Conservation (phyloP, 1,140 invertebrate species). For the Thereuonema tuberculata region DNA sequence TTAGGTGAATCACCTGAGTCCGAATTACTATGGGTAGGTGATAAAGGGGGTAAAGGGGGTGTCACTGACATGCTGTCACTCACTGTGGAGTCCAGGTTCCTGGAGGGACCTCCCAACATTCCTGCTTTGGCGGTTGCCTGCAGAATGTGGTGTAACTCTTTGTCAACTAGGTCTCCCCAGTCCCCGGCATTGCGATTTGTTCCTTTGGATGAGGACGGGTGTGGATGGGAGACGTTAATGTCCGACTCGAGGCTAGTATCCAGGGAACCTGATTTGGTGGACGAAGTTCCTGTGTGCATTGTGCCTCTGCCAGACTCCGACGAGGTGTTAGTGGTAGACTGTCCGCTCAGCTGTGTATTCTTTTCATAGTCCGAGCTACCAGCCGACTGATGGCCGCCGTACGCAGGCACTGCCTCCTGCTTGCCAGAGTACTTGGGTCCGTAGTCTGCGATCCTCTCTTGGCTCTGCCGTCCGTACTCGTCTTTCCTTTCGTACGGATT, state of each 20-base stretch:
- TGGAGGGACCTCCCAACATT: background rate
- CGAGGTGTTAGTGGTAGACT: constrained; percentile 21
- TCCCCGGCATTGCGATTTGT: background rate
- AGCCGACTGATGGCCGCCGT: background rate
- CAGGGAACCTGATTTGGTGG: constrained; percentile 15
- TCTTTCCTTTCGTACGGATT: too few species aligned
- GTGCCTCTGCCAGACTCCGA: constrained; percentile 34
- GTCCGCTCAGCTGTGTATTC: constrained; percentile 18
- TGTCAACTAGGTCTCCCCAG: constrained; percentile 6
- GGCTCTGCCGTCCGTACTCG: too few species aligned
- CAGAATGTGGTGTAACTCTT: too few species aligned
- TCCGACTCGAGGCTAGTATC: constrained; percentile 22
- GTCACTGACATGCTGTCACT: constrained; percentile 55
- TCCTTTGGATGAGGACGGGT: too few species aligned
- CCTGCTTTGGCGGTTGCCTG: constrained; percentile 15
- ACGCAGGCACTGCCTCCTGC: too few species aligned
- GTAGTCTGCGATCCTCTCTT: too few species aligned
- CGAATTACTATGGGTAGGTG: constrained; percentile 33
- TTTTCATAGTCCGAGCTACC: constrained; percentile 19
- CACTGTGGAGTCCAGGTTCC: constrained; percentile 28
- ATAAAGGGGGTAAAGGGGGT: constrained; percentile 57
- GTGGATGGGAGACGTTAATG: background rate
- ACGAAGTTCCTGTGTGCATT: constrained; percentile 18
- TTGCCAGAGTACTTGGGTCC: too few species aligned
- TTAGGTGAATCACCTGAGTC: background rate